These are phyloP conservation scores for Periophthalmus modestus DNA, from an alignment of 2,113 vertebrate species.

Conservation along the genomic window DNA sequence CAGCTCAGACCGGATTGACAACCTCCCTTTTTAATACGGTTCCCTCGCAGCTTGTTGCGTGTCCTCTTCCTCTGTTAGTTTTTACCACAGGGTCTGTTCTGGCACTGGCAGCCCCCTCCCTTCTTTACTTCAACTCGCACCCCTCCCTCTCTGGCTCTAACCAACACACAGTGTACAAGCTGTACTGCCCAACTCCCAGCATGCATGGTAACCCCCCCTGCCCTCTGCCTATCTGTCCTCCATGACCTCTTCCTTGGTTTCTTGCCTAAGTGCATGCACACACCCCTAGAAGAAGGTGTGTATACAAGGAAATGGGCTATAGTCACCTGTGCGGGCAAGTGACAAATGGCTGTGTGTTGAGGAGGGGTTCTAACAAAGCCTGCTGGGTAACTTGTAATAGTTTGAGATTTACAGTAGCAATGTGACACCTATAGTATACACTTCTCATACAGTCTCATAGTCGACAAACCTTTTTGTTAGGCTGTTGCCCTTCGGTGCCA, in stretches of 20 bases:
- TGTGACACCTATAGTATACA: not conserved
- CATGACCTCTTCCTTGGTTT: conserved; percentile 56
- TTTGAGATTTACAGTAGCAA: not conserved
- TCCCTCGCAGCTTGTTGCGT: conserved; percentile 75
- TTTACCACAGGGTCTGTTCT: conserved; percentile 72
- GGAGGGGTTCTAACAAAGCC: not conserved
- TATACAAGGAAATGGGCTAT: conserved; percentile 23
- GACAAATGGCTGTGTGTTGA: conserved; percentile 9
- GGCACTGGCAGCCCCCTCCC: conserved; percentile 40
- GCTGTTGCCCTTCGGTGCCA: not conserved
- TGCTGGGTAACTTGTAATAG: not conserved
- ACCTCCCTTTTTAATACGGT: conserved; percentile 82
- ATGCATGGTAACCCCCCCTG: conserved; percentile 67
- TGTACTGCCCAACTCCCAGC: conserved; percentile 62
- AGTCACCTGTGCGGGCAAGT: conserved; percentile 23
- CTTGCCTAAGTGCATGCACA: conserved; percentile 25
- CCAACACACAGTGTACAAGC: conserved; percentile 60
- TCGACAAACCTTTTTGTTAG: not conserved
- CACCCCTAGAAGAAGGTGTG: conserved; percentile 17
- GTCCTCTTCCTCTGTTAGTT: conserved; percentile 72
- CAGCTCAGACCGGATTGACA: conserved; percentile 85
- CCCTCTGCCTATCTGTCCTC: conserved; percentile 63
- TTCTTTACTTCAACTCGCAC: conserved; percentile 42
- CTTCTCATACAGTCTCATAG: not conserved
- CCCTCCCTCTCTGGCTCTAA: conserved; percentile 47